Evolutionary conservation across 2,797 vertebrate species (phyloP), one percentile per base, ranked within the genome.

Genomic region (Lepus oiostolus): DNA sequence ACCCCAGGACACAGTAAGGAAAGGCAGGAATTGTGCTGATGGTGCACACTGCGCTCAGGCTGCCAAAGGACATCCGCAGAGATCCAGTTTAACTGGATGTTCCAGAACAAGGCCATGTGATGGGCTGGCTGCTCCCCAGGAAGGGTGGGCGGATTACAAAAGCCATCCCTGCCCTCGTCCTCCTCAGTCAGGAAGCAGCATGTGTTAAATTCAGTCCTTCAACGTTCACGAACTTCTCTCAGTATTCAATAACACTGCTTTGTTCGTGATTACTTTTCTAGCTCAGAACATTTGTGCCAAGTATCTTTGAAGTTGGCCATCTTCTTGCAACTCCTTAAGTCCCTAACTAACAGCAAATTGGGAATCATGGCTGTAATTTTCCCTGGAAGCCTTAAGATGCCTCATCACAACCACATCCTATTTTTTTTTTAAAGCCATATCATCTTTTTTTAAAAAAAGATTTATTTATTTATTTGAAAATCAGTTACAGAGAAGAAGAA

Each of bases 51-150:
- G 70, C 32, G 88, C n/a, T 68, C 70, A 32, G 1, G 42, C 2
- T 88, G 82, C 77, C 14, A 38, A 86, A 83, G 26, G 24, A 0
- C 32, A 72, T 5, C 10, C 17, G 11, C 30, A 62, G 63, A 84
- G 77, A 96, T 85, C 96, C 90, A 92, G 97, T 94, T 93, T 65
- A 88, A 96, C 97, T 93, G 74, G 95, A 77, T 84, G 32, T 80
- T 90, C 71, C 32, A 30, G 94, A 94, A 88, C 52, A 38, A 65
- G 47, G 67, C 17, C 80, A 38, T 54, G 63, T 26, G 7, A 0
- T 70, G 91, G 54, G 28, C 85, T 76, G 62, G 82, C 87, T 13
- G 5, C 12, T 58, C 65, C 42, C 91, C 90, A 94, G 54, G 17
- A 68, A 92, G 93, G 74, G 90, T 71, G 93, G 84, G 60, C 58